Evolutionary conservation across 2,888 invertebrate genomes (phyloP).

Genomic region (Anarsia innoxiella): DNA sequence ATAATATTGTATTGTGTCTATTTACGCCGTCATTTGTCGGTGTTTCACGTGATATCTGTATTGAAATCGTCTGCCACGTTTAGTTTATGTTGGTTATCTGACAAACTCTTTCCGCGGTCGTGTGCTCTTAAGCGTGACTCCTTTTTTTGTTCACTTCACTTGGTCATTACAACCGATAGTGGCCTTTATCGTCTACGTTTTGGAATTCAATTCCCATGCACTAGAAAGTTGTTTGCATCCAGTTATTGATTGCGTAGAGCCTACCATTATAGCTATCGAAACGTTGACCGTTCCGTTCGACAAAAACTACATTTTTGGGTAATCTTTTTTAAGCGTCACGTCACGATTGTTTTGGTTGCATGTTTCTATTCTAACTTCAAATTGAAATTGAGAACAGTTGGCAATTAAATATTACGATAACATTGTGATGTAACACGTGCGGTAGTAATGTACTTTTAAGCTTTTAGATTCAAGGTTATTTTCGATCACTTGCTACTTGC

Average conservation of each 20-base stretch:
- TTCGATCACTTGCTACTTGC: constrained; percentile 9
- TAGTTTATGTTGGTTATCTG: constrained; percentile 20
- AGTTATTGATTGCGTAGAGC: constrained; percentile 13
- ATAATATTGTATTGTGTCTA: not conserved
- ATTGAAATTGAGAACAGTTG: not conserved
- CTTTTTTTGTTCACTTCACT: constrained; percentile 29
- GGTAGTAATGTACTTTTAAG: constrained; percentile 15
- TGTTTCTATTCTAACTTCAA: too few relatives aligned
- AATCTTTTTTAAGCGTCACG: constrained; percentile 3
- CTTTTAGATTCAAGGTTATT: constrained; percentile 10
- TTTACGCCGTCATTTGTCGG: constrained; percentile 9
- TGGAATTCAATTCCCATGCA: constrained; percentile 12
- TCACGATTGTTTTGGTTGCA: not conserved
- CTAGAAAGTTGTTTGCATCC: constrained; percentile 10
- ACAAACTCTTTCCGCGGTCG: constrained; percentile 33
- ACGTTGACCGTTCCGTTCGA: constrained; percentile 5
- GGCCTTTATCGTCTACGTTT: constrained; percentile 18
- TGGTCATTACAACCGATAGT: constrained; percentile 19
- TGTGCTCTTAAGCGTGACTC: constrained; percentile 48
- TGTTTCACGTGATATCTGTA: constrained; percentile 19
- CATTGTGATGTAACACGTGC: constrained; percentile 3
- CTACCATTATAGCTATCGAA: constrained; percentile 13
- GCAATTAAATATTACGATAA: constrained; percentile 1
- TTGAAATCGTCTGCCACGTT: constrained; percentile 20
- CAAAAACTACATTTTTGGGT: constrained; percentile 8